These are phyloP conservation scores for Chrysaora quinquecirrha DNA, from an alignment of 30 jellyfish, hydroid and myxozoan species.

Conservation along the genomic window DNA sequence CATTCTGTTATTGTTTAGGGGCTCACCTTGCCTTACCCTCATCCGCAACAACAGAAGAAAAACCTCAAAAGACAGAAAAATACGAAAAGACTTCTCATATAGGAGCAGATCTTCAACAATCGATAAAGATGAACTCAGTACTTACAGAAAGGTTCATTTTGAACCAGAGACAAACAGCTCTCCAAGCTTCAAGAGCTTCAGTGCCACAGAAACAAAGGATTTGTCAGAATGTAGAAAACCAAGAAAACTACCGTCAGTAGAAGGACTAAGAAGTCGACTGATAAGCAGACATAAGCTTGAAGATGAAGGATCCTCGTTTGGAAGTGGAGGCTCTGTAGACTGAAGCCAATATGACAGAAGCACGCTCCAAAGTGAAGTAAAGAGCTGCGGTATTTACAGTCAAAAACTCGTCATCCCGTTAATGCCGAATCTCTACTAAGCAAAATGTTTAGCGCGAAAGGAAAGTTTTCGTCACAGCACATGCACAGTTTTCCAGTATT, in stretches of 20 bases:
- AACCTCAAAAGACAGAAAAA: slow-evolving; percentile 49
- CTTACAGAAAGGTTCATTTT: slow-evolving; percentile 55
- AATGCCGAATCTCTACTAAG: too few relatives aligned
- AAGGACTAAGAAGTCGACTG: slow-evolving; percentile 74
- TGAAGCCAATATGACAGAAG: too few relatives aligned
- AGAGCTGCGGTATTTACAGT: too few relatives aligned
- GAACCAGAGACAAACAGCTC: slow-evolving; percentile 48
- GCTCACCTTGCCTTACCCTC: slow-evolving; percentile 85
- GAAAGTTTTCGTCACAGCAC: too few relatives aligned
- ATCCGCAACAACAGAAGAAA: slow-evolving; percentile 41
- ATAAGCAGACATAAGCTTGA: slow-evolving; percentile 79
- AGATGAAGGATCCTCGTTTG: slow-evolving; percentile 97
- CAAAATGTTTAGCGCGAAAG: too few relatives aligned
- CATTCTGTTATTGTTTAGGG: too few relatives aligned
- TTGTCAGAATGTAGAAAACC: slow-evolving; percentile 71
- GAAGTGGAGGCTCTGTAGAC: slow-evolving; percentile 90
- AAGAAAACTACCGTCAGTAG: slow-evolving; percentile 90
- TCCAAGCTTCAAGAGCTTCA: slow-evolving; percentile 23
- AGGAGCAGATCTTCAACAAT: slow-evolving; percentile 3
- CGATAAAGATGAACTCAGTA: slow-evolving; percentile 13
- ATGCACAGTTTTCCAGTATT: too few relatives aligned
- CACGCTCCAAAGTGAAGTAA: too few relatives aligned
- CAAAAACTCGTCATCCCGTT: too few relatives aligned
- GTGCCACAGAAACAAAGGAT: slow-evolving; percentile 13
- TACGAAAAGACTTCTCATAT: slow-evolving; percentile 48